A percentile compares a stretch with the other conserved stretches of the same genome.
Evolutionary conservation across 2,113 vertebrate species (phyloP).

Genomic region (Chlorodrepanis virens): DNA sequence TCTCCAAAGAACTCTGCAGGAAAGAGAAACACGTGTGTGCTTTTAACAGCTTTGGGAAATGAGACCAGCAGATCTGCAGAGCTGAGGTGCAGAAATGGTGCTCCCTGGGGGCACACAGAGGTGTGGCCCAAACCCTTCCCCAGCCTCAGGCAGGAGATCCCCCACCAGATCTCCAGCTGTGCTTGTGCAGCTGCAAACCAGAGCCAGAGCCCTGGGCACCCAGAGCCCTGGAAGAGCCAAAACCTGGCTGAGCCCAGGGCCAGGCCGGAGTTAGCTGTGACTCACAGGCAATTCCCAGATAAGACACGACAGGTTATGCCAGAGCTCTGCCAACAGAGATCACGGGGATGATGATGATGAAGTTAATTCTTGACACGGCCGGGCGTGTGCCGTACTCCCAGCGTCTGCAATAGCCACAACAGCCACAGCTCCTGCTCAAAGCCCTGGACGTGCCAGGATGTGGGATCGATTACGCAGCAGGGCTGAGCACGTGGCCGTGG

Average conservation of each 20-base stretch:
- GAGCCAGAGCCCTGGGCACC: accelerated
- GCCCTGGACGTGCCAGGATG: background rate
- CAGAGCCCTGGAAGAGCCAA: background rate
- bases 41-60: background rate
- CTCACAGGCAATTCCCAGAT: background rate
- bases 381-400: background rate
- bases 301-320: constrained; percentile 15
- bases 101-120: accelerated
- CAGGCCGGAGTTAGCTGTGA: background rate
- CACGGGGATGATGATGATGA: background rate
- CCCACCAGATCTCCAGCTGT: background rate
- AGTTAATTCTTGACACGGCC: constrained; percentile 6
- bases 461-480: background rate
- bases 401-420: background rate
- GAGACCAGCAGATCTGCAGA: background rate
- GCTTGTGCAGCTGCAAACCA: accelerated
- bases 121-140: accelerated
- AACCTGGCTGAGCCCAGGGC: background rate
- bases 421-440: background rate
- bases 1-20: background rate
- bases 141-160: background rate
- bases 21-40: background rate
- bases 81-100: accelerated
- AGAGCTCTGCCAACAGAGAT: constrained; percentile 35
- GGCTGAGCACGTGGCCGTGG: background rate